A percentile compares a stretch with the other conserved stretches of the same genome.
Evolutionary conservation across 2,113 vertebrate genomes (phyloP).

Genomic region (Crotophaga sulcirostris): DNA sequence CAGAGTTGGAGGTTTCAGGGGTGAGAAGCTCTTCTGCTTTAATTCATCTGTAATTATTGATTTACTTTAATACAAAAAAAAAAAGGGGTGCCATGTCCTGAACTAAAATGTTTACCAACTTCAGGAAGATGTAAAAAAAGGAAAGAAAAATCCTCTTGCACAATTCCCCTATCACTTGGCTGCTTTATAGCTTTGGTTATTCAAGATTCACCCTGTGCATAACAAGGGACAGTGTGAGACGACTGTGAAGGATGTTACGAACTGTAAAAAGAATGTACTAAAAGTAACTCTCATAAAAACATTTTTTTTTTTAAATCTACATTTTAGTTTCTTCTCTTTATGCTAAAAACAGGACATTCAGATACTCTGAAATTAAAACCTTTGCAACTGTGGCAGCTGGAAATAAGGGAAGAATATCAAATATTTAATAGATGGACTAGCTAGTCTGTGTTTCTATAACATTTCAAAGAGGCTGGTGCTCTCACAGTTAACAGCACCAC

Average conservation of each 20-base stretch:
- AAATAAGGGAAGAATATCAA: neutral
- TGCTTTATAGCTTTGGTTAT: neutral
- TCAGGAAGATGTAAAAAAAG: neutral
- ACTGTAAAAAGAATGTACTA: neutral
- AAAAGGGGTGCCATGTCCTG: neutral
- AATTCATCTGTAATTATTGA: neutral
- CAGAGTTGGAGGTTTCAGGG: neutral
- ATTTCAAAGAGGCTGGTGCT: neutral
- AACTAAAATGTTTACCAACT: neutral
- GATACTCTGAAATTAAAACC: neutral
- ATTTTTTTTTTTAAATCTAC: neutral
- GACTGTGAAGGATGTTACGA: neutral
- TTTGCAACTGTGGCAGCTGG: neutral
- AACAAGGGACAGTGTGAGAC: neutral
- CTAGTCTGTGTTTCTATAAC: neutral
- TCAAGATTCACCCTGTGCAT: neutral
- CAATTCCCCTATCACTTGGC: neutral
- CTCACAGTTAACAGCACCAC: neutral
- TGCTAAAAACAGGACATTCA: neutral
- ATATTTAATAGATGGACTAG: neutral
- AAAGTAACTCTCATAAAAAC: neutral
- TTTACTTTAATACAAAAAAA: neutral
- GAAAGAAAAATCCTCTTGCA: neutral
- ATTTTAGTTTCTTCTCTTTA: neutral
- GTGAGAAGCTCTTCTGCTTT: neutral